These are phyloP conservation scores for Teleopsis dalmanni DNA, from an alignment of 1,140 invertebrate genomes.

Conservation along the genomic window DNA sequence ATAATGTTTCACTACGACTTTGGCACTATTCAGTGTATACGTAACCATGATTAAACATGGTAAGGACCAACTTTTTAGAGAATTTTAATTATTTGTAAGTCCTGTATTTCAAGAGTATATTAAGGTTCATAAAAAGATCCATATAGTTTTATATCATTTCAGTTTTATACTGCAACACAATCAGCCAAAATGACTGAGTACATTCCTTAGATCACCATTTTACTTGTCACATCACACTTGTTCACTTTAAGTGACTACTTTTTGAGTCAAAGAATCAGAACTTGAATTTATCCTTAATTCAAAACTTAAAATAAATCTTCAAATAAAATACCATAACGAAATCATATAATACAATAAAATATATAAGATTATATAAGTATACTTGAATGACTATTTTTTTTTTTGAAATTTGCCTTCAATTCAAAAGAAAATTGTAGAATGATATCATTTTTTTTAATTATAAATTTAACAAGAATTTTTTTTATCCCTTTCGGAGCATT, in stretches of 20 bases:
- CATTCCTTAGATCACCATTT: background rate
- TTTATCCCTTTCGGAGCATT: too few relatives aligned
- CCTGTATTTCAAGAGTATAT: background rate
- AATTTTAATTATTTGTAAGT: too few relatives aligned
- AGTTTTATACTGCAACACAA: too few relatives aligned
- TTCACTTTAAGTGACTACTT: background rate
- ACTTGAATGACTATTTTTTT: background rate
- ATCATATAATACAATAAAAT: background rate
- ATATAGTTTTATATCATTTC: background rate
- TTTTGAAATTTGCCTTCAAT: too few relatives aligned
- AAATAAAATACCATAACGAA: background rate
- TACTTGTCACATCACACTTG: background rate
- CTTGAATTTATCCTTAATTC: background rate
- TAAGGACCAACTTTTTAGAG: background rate
- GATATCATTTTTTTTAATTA: background rate
- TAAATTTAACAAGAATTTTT: background rate
- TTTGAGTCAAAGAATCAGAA: background rate
- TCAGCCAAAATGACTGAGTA: background rate
- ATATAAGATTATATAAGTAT: background rate
- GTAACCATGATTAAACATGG: background rate
- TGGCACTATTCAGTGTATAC: background rate
- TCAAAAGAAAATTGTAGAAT: background rate
- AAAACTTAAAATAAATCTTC: background rate
- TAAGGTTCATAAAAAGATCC: background rate
- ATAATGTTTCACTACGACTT: background rate